Percentiles rank a stretch among this genome's conserved stretches.
These are phyloP conservation scores for Paramuricea clavata DNA, from an alignment of 92 coral and sea anemone species.

Conservation along the genomic window DNA sequence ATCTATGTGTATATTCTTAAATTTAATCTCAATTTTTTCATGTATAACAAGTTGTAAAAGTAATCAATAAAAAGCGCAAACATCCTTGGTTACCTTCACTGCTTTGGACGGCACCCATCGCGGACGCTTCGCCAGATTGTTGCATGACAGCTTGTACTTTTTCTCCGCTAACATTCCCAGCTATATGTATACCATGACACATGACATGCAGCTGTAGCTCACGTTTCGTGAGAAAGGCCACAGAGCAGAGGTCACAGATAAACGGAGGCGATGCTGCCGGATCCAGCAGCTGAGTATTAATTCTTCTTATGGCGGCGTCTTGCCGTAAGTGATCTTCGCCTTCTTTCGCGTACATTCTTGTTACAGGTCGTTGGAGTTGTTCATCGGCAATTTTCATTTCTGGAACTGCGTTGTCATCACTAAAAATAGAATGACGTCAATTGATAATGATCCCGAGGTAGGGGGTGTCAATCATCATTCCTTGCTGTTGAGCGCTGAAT, in stretches of 20 bases:
- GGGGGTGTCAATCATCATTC: too few species aligned
- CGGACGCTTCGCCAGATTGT: not conserved
- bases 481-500: too few species aligned
- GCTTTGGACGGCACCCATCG: not conserved
- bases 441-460: too few species aligned
- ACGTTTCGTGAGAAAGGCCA: conserved; percentile 37
- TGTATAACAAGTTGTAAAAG: too few species aligned
- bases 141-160: not conserved
- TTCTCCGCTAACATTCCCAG: conserved; percentile 1
- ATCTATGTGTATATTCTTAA: too few species aligned
- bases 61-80: not conserved
- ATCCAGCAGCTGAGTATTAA: not conserved
- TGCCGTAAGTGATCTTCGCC: not conserved
- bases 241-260: conserved; percentile 37
- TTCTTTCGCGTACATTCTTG: not conserved
- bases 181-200: conserved; percentile 43
- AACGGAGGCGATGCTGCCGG: conserved; percentile 17
- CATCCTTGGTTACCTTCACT: not conserved
- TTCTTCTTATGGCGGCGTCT: not conserved
- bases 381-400: conserved; percentile 47
- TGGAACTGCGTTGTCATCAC: conserved; percentile 43
- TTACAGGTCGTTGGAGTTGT: not conserved
- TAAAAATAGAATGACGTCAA: not conserved
- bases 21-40: too few species aligned
- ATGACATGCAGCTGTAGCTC: conserved; percentile 42